phyloP scores from a whole-genome alignment of 2,113 vertebrate genomes.

The Pomatostomus ruficeps region DNA sequence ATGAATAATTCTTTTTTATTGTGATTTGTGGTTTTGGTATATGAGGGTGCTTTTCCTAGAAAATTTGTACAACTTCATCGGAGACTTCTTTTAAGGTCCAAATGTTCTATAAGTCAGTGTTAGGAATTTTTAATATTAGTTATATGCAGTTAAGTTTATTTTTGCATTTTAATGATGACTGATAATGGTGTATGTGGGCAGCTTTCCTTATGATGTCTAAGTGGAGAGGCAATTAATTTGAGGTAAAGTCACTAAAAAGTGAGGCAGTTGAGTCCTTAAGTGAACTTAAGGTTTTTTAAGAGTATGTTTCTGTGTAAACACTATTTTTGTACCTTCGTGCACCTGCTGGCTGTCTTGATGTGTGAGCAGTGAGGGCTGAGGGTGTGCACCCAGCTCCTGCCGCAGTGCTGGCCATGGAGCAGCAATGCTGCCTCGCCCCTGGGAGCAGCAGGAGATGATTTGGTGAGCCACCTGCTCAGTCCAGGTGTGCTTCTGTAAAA shows the following conservation, averaged over 20 bases:
- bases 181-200: neutral
- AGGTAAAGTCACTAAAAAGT: neutral
- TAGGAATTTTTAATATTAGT: neutral
- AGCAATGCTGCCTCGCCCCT: neutral
- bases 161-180: neutral
- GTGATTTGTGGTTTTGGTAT: neutral
- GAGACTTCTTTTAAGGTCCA: neutral
- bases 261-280: neutral
- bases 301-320: neutral
- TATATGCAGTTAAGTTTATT: neutral
- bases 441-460: neutral
- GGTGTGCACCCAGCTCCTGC: neutral
- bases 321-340: neutral
- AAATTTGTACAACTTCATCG: neutral
- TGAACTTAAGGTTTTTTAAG: neutral
- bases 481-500: neutral
- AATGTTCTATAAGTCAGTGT: neutral
- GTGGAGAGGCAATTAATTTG: neutral
- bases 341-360: neutral
- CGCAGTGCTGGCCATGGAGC: accelerated
- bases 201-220: neutral
- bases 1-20: neutral
- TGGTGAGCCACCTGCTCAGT: neutral
- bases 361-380: neutral
- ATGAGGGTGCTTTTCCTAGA: neutral